Conservation (phyloP, 2,888 invertebrate species). For the Macrophya alboannulata region DNA sequence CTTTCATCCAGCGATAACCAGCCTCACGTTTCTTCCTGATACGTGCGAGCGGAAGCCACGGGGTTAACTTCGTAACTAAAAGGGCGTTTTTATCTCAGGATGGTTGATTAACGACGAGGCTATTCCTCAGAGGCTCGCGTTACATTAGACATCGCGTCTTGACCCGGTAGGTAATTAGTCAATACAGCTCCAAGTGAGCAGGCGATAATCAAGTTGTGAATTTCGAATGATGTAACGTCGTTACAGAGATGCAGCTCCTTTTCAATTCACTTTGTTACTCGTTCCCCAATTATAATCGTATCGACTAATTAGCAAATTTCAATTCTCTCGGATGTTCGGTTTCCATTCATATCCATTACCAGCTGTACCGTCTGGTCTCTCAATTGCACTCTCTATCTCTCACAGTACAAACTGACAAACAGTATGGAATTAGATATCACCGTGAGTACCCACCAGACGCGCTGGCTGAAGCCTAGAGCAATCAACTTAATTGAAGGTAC, state of each 20-base stretch:
- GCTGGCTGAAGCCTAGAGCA: constrained; percentile 9
- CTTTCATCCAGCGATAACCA: not conserved
- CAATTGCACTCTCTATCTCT: not conserved
- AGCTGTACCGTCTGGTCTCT: not conserved
- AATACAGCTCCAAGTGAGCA: not conserved
- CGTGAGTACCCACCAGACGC: not conserved
- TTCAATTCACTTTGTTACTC: too few species aligned
- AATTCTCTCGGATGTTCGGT: not conserved
- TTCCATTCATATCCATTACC: not conserved
- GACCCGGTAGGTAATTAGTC: constrained; percentile 10
- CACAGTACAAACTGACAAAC: constrained; percentile 7
- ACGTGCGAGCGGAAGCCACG: not conserved
- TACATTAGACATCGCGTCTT: not conserved
- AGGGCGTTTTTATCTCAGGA: not conserved
- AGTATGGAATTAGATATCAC: not conserved
- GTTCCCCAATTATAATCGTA: not conserved
- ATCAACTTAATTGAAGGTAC: constrained; percentile 30
- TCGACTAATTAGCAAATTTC: constrained; percentile 2
- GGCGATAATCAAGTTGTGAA: not conserved
- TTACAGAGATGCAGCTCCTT: not conserved
- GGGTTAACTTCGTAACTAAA: not conserved
- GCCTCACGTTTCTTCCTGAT: not conserved
- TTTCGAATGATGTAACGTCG: not conserved
- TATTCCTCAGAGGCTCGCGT: not conserved
- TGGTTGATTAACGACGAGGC: not conserved